phyloP scores from a whole-genome alignment of 2,888 invertebrate genomes.

The Dromius quadrimaculatus region DNA sequence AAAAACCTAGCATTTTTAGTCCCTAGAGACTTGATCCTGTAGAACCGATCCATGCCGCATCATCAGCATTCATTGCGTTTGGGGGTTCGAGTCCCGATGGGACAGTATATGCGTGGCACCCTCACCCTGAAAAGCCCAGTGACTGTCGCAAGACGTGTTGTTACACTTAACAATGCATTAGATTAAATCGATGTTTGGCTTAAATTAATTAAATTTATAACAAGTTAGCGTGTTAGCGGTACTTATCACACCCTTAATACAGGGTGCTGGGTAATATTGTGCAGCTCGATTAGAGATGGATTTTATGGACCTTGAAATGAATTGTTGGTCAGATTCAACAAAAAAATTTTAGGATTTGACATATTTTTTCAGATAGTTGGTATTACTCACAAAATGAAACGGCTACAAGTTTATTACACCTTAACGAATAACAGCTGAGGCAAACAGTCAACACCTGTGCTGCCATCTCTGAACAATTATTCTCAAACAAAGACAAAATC shows the following conservation, averaged over 20 bases:
- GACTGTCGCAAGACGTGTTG: conserved; percentile 19
- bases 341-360: too few relatives aligned
- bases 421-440: too few relatives aligned
- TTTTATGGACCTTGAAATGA: conserved; percentile 4
- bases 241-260: conserved; percentile 21
- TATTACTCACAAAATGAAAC: too few relatives aligned
- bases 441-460: too few relatives aligned
- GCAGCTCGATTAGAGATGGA: conserved; percentile 25
- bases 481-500: too few relatives aligned
- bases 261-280: not conserved
- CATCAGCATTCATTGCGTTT: conserved; percentile 51
- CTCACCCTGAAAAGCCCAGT: not conserved
- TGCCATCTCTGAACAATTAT: too few relatives aligned
- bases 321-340: too few relatives aligned
- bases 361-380: too few relatives aligned
- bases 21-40: not conserved
- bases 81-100: conserved; percentile 43
- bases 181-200: conserved; percentile 49
- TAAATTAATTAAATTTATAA: conserved; percentile 50
- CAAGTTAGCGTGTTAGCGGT: conserved; percentile 40
- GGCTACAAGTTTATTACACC: too few relatives aligned
- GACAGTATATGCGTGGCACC: conserved; percentile 13
- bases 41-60: conserved; percentile 29
- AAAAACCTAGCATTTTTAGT: conserved; percentile 2
- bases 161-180: conserved; percentile 46